phyloP scores from a whole-genome alignment of 2,797 vertebrate genomes.

The Sorex maritimensis region DNA sequence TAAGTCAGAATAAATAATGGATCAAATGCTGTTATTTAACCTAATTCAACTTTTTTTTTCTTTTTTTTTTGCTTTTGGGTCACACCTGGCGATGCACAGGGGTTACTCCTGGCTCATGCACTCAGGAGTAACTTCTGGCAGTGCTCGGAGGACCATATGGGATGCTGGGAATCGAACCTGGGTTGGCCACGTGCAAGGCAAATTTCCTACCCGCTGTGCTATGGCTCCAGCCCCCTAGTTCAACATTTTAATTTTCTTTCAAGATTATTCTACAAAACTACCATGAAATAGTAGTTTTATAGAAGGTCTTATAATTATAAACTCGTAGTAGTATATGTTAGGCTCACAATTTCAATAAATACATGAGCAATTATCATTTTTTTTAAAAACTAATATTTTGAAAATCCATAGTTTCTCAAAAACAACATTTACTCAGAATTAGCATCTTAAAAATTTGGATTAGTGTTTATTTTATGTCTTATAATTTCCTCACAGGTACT shows the following conservation, averaged over 20 bases:
- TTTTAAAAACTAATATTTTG: conserved; percentile 33
- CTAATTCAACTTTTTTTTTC: conserved; percentile 57
- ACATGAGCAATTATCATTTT: conserved; percentile 31
- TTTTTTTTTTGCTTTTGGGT: not conserved
- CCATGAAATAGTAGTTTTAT: conserved; percentile 17
- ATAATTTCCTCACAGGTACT: conserved; percentile 54
- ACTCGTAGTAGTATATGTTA: conserved; percentile 45
- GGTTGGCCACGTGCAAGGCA: no score
- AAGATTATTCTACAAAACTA: conserved; percentile 63
- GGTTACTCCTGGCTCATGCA: no score
- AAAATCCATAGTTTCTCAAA: conserved; percentile 63
- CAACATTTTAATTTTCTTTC: conserved; percentile 60
- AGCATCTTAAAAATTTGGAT: conserved; percentile 67
- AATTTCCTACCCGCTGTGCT: no score
- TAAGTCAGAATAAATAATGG: conserved; percentile 3
- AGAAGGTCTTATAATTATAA: no score
- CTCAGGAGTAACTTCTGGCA: no score
- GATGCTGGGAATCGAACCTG: no score
- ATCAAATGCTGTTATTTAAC: conserved; percentile 56
- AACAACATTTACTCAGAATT: conserved; percentile 62
- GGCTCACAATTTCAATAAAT: conserved; percentile 36
- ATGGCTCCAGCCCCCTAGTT: no score
- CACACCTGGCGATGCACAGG: no score
- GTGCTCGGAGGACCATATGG: no score
- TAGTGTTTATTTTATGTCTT: conserved; percentile 47